These are phyloP conservation scores for Phyllostomus hastatus DNA, from an alignment of 2,113 vertebrate genomes.

Conservation along the genomic window DNA sequence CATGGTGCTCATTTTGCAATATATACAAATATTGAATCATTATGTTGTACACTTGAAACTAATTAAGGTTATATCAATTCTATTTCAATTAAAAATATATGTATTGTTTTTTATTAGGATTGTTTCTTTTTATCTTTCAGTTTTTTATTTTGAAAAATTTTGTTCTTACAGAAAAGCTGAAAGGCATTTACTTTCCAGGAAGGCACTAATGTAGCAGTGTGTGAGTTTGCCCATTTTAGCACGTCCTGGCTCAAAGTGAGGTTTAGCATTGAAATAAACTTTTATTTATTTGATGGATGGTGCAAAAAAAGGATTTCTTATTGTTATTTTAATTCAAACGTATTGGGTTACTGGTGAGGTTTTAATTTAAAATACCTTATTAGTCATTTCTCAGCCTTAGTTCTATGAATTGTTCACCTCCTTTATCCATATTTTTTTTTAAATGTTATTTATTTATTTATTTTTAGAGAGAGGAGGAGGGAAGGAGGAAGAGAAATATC, in stretches of 20 bases:
- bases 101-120: neutral
- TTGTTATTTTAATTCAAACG: conserved; percentile 9
- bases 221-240: neutral
- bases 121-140: neutral
- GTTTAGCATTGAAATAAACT: conserved; percentile 22
- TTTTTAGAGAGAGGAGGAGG: too few species aligned
- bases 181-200: neutral
- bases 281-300: neutral
- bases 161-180: neutral
- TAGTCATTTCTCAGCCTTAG: neutral
- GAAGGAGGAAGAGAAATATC: too few species aligned
- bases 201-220: neutral
- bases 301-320: neutral
- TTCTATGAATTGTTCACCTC: conserved; percentile 19
- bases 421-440: neutral
- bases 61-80: neutral
- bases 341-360: neutral
- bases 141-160: conserved; percentile 1
- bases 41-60: neutral
- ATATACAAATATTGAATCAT: neutral
- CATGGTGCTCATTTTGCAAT: neutral
- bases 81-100: neutral
- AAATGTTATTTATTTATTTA: too few species aligned
- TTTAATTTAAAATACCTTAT: conserved; percentile 7
- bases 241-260: neutral